These are phyloP conservation scores for Turritopsis rubra DNA, from an alignment of 30 jellyfish, hydroid and myxozoan species.

Conservation along the genomic window DNA sequence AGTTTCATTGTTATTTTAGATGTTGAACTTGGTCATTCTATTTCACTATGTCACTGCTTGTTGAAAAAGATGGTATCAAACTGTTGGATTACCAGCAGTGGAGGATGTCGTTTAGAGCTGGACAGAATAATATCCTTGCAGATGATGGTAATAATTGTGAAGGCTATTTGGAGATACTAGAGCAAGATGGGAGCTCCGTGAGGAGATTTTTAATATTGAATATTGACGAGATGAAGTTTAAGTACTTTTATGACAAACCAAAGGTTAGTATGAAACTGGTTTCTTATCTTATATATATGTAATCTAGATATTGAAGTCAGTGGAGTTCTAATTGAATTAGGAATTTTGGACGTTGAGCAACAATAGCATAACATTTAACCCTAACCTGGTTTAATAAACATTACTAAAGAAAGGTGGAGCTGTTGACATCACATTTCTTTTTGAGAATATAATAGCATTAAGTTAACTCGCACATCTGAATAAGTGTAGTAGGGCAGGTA, in stretches of 20 bases:
- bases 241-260: slow-evolving; percentile 53
- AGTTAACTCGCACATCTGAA: no score
- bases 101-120: slow-evolving; percentile 14
- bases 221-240: slow-evolving; percentile 25
- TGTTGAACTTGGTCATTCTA: neutral
- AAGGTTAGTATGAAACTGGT: slow-evolving; percentile 27
- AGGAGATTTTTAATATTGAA: slow-evolving; percentile 47
- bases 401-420: no score
- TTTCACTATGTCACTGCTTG: neutral
- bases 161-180: slow-evolving; percentile 24
- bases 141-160: neutral
- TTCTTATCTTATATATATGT: no score
- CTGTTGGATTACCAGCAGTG: slow-evolving; percentile 13
- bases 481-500: no score
- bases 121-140: neutral
- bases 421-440: no score
- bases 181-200: slow-evolving; percentile 40
- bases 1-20: neutral
- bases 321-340: neutral
- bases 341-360: no score
- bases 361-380: no score
- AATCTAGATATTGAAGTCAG: neutral
- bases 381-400: no score
- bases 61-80: neutral
- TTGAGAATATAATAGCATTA: no score